These are phyloP conservation scores for Pao palembangensis DNA, from an alignment of 2,113 vertebrate species.

Conservation along the genomic window DNA sequence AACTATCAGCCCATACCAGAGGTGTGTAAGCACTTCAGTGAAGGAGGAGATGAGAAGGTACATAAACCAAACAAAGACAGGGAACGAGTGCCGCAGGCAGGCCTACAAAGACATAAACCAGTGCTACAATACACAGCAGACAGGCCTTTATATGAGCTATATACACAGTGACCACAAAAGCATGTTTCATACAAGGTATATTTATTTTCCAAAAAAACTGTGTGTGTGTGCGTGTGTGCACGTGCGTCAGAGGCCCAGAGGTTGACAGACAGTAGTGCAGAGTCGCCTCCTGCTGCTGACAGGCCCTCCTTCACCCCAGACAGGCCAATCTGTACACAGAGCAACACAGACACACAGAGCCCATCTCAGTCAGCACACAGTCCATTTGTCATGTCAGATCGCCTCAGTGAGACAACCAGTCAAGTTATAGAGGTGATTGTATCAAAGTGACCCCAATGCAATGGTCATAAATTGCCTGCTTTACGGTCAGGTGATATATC, in stretches of 20 bases:
- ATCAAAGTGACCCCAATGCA: slow-evolving; percentile 58
- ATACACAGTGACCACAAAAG: slow-evolving; percentile 9
- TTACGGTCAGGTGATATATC: slow-evolving; percentile 21
- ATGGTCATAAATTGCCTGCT: slow-evolving; percentile 55
- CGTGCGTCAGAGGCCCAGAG: slow-evolving; percentile 9
- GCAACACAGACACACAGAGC: slow-evolving; percentile 51
- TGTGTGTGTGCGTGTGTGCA: slow-evolving; percentile 4
- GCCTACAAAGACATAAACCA: slow-evolving; percentile 12
- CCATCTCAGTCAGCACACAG: slow-evolving; percentile 49
- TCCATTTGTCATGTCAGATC: slow-evolving; percentile 62
- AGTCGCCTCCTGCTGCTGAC: slow-evolving; percentile 44
- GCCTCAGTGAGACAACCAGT: slow-evolving; percentile 43
- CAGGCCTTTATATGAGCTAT: not conserved
- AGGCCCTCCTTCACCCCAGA: slow-evolving; percentile 62
- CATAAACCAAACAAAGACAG: slow-evolving; percentile 21
- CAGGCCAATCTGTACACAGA: slow-evolving; percentile 68
- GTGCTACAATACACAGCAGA: not conserved
- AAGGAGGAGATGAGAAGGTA: slow-evolving; percentile 35
- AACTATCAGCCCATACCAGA: slow-evolving; percentile 57
- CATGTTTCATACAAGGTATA: not conserved
- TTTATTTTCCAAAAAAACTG: not conserved
- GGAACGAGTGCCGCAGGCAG: not conserved
- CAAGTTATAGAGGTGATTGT: slow-evolving; percentile 60
- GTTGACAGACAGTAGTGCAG: slow-evolving; percentile 55
- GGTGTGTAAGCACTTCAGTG: slow-evolving; percentile 36